These are phyloP conservation scores for Trachelus troglodyta DNA, from an alignment of 2,888 invertebrate species.

Conservation along the genomic window DNA sequence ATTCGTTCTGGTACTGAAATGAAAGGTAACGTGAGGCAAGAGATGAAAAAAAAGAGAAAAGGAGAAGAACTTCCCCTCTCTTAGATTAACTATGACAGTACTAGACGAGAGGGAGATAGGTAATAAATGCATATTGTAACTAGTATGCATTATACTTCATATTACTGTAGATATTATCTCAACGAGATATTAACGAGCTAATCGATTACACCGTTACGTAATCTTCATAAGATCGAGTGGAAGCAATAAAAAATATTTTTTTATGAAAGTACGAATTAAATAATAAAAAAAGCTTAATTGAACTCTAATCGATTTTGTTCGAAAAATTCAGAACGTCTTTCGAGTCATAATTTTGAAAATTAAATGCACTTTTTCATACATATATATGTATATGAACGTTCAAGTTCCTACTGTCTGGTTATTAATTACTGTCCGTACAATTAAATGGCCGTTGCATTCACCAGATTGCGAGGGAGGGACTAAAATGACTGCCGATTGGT, in stretches of 20 bases:
- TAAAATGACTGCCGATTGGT: background rate
- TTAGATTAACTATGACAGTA: background rate
- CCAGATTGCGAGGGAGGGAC: too few relatives aligned
- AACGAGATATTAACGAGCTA: background rate
- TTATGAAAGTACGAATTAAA: background rate
- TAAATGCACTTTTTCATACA: too few relatives aligned
- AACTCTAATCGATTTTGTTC: too few relatives aligned
- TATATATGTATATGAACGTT: too few relatives aligned
- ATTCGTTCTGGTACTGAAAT: constrained; percentile 9
- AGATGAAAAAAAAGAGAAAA: background rate
- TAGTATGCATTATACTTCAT: background rate
- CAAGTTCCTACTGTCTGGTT: background rate
- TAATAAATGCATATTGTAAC: background rate
- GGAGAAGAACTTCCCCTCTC: background rate
- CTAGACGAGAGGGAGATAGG: background rate
- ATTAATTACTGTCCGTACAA: background rate
- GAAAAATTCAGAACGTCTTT: too few relatives aligned
- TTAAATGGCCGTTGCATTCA: background rate
- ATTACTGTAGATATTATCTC: background rate
- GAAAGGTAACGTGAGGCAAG: constrained; percentile 20
- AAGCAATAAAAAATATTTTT: background rate
- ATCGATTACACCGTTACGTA: background rate
- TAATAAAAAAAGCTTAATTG: too few relatives aligned
- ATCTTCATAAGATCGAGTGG: background rate
- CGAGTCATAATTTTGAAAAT: too few relatives aligned